These are phyloP conservation scores for Bothrops jararaca DNA, from an alignment of 2,113 vertebrate species.

Conservation along the genomic window DNA sequence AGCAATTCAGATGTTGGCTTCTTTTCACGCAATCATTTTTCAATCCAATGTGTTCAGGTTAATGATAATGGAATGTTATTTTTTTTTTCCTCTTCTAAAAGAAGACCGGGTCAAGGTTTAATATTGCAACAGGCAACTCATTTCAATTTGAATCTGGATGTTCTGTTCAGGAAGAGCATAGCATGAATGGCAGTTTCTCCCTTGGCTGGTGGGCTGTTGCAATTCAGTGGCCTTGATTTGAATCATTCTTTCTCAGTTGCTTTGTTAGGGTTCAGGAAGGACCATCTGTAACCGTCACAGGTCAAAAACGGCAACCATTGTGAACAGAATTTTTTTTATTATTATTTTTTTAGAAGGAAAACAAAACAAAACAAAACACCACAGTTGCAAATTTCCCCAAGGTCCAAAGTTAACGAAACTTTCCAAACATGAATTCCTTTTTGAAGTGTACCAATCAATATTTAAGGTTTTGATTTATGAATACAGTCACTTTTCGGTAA, in stretches of 20 bases:
- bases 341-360: too few species aligned
- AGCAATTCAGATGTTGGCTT: neutral
- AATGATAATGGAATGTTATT: neutral
- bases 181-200: neutral
- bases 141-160: conserved; percentile 17
- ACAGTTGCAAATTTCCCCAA: neutral
- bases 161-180: conserved; percentile 14
- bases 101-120: neutral
- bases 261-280: neutral
- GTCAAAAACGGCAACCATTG: neutral
- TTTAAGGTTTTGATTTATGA: neutral
- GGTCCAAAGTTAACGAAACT: neutral
- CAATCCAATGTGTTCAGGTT: conserved; percentile 21
- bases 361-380: neutral
- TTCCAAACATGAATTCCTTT: neutral
- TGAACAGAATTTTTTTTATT: neutral
- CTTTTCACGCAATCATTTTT: conserved; percentile 5
- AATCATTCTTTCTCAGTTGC: neutral
- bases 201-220: neutral
- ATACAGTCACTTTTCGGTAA: neutral
- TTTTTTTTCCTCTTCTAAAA: neutral
- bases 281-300: neutral
- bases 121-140: conserved; percentile 3
- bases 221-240: neutral
- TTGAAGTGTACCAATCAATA: neutral